Base-by-base conservation (phyloP, 2,888 invertebrate species). In the Pheosia tremula region DNA sequence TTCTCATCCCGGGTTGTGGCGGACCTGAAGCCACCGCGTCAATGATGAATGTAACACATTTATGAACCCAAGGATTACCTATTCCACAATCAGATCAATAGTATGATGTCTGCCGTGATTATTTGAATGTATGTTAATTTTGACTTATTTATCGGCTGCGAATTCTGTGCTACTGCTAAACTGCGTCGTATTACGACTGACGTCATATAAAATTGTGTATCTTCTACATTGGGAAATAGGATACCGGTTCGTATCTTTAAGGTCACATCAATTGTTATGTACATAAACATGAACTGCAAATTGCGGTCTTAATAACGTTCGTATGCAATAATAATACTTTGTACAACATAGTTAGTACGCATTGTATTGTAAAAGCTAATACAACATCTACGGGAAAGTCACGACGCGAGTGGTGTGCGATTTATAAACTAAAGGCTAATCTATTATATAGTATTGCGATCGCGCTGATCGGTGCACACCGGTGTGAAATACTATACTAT, bases 371-470 rank as follows among this genome's bases (percentile, higher is more conserved):
- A 68, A 70, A 71, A 68, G 61, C 59, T 61, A 67, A 76, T 69
- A 59, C 62, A 74, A 65, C 61, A 67, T 66, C 60, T 75, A 72
- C 64, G 69, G 77, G 81, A 78, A 74, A 78, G 81, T 81, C 78
- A 78, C 77, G 75, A 69, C 69, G 58, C 60, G 60, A 13, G 59
- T 59, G 56, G 24, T 24, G 24, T 24, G 63, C 58, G 59, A 45
- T 56, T 54, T 10, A 60, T 65, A 68, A 72, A 69, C 64, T 59
- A 45, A 62, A 67, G 67, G 64, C 56, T 37, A 47, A 66, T 56
- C 56, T 58, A 47, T 47, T n/a, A 2, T 24, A 47, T n/a, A n/a
- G 47, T 47, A 43, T 43, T 9, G 47, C 47, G 47, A 11, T n/a
- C n/a, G 47, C 10, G 43, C 11, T 47, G 47, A 47, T 11, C 5